A percentile compares a stretch with the other conserved stretches of the same genome.
phyloP scores from a whole-genome alignment of 2,113 vertebrate genomes.

The Rhinoderma darwinii region DNA sequence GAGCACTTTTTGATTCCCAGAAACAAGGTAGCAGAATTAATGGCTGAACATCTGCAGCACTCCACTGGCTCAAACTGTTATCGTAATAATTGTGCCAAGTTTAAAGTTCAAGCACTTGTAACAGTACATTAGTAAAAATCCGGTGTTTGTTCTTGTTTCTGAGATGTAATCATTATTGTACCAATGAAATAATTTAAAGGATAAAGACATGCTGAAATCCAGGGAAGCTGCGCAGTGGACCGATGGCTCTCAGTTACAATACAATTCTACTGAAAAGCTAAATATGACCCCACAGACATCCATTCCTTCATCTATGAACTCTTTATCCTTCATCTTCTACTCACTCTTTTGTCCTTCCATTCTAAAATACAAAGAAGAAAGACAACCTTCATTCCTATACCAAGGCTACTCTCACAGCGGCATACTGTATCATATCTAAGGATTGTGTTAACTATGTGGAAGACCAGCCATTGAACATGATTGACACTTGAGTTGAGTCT shows the following conservation, averaged over 20 bases:
- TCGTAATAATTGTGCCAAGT: constrained; percentile 48
- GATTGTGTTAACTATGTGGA: background rate
- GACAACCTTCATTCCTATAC: background rate
- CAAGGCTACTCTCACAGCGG: background rate
- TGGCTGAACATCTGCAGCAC: constrained; percentile 50
- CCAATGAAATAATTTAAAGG: constrained; percentile 28
- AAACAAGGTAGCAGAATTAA: constrained; percentile 36
- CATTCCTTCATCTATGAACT: background rate
- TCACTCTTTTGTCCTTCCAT: background rate
- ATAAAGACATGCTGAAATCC: background rate
- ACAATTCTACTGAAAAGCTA: background rate
- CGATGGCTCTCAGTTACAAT: background rate
- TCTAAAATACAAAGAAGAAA: background rate
- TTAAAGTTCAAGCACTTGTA: constrained; percentile 48
- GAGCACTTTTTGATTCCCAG: constrained; percentile 42
- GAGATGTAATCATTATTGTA: constrained; percentile 27
- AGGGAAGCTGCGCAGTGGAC: background rate
- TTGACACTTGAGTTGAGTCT: no score
- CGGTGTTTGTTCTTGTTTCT: background rate
- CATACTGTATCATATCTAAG: background rate
- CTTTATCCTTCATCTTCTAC: background rate
- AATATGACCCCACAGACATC: background rate
- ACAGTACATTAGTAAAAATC: constrained; percentile 15
- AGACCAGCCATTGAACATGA: background rate
- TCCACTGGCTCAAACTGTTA: constrained; percentile 21